Percentiles rank a stretch among this genome's conserved stretches.
These are phyloP conservation scores for Acanthochromis polyacanthus DNA, from an alignment of 2,113 vertebrate species.

Conservation along the genomic window DNA sequence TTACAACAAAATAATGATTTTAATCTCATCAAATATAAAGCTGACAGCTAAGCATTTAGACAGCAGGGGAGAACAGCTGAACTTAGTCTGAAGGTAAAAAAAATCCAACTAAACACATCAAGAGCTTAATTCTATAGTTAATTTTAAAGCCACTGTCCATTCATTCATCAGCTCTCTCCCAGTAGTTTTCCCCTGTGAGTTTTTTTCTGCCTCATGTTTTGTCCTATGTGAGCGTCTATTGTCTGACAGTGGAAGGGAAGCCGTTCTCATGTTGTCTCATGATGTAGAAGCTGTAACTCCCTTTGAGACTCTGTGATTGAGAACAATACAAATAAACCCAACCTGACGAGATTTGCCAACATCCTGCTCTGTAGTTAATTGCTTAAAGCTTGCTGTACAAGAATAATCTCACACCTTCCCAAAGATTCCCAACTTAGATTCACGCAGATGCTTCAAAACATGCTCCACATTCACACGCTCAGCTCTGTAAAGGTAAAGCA, in stretches of 20 bases:
- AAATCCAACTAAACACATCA: no score
- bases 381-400: not conserved
- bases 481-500: conserved; percentile 32
- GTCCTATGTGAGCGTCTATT: not conserved
- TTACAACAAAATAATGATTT: no score
- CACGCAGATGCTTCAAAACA: not conserved
- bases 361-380: conserved; percentile 4
- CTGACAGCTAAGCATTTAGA: no score
- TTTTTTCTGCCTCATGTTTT: not conserved
- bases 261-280: conserved; percentile 12
- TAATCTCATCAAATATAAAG: no score
- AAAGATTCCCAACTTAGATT: not conserved
- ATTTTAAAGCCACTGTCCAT: not conserved
- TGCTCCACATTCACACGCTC: conserved; percentile 2
- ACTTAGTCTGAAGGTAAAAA: no score
- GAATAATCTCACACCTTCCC: conserved; percentile 2
- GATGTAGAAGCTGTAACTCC: not conserved
- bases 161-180: conserved; percentile 7
- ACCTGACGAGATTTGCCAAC: conserved; percentile 27
- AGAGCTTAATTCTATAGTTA: not conserved
- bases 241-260: not conserved
- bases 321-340: conserved; percentile 14
- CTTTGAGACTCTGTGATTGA: conserved; percentile 24
- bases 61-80: no score
- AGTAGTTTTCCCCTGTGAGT: not conserved